Evolutionary conservation across 2,888 invertebrate species (phyloP).

Genomic region (Litoditis marina): DNA sequence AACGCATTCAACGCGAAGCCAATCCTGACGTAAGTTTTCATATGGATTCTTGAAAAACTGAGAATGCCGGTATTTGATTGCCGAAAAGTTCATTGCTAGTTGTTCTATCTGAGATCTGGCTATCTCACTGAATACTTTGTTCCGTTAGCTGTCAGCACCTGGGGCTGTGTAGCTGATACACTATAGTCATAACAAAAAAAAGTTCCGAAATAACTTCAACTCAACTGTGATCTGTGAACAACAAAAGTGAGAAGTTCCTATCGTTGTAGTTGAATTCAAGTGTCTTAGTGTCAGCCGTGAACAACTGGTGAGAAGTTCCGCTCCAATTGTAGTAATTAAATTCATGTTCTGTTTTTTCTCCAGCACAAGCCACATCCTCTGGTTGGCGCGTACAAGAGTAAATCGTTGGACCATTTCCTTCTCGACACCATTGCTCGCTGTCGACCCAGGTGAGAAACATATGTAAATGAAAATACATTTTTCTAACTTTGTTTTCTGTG

Average conservation of each 20-base stretch:
- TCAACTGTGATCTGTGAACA: too few species aligned
- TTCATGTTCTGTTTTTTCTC: conserved; percentile 39
- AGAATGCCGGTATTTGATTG: too few species aligned
- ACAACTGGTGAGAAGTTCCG: too few species aligned
- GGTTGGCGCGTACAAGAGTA: conserved; percentile 77
- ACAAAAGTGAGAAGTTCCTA: too few species aligned
- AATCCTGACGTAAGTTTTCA: conserved; percentile 30
- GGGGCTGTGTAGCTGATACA: not conserved
- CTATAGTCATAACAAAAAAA: too few species aligned
- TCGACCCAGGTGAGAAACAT: conserved; percentile 23
- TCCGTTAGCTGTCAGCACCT: not conserved
- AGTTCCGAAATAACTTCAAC: not conserved
- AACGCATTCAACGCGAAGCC: conserved; percentile 27
- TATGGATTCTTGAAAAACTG: not conserved
- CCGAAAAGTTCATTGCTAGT: too few species aligned
- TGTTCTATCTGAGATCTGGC: too few species aligned
- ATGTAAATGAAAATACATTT: too few species aligned
- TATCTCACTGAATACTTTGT: conserved; percentile 6
- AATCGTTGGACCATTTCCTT: conserved; percentile 77
- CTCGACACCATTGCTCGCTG: conserved; percentile 71
- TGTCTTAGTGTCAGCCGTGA: too few species aligned
- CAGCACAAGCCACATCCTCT: conserved; percentile 71
- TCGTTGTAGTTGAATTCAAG: too few species aligned
- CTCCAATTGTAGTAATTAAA: too few species aligned
- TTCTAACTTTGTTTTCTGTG: not conserved